A percentile compares a stretch with the other conserved stretches of the same genome.
These are phyloP conservation scores for Aleiodes alternator DNA, from an alignment of 2,888 invertebrate genomes.

Conservation along the genomic window DNA sequence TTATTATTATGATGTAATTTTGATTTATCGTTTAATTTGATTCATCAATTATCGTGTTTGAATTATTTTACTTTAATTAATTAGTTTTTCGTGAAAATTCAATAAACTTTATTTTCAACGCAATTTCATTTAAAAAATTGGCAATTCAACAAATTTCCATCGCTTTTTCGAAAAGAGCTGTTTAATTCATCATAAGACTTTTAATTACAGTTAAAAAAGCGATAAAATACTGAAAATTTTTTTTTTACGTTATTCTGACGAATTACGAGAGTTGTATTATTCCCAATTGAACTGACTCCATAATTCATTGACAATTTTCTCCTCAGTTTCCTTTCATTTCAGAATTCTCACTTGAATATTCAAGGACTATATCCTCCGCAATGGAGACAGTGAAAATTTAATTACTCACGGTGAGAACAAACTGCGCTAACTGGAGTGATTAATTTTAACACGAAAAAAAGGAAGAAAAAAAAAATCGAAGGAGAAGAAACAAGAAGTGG, in stretches of 20 bases:
- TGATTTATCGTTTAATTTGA: too few relatives aligned
- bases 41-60: too few relatives aligned
- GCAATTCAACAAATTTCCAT: neutral
- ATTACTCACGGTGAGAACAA: constrained; percentile 42
- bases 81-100: too few relatives aligned
- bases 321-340: neutral
- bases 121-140: neutral
- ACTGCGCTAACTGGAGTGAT: constrained; percentile 31
- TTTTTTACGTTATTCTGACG: neutral
- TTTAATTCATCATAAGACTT: neutral
- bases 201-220: neutral
- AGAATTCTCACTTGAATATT: constrained; percentile 3
- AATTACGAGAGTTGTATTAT: constrained; percentile 10
- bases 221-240: neutral
- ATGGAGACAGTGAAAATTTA: constrained; percentile 44
- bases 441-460: constrained; percentile 33
- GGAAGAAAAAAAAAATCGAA: constrained; percentile 16
- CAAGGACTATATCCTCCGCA: constrained; percentile 2
- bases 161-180: neutral
- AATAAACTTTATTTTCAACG: neutral
- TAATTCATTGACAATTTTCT: constrained; percentile 34
- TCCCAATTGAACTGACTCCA: constrained; percentile 26
- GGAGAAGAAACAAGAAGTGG: constrained; percentile 11
- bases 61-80: too few relatives aligned
- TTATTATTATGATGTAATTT: too few relatives aligned